Evolutionary conservation across 2,797 vertebrate genomes (phyloP).

Genomic region (Taeniopygia guttata): DNA sequence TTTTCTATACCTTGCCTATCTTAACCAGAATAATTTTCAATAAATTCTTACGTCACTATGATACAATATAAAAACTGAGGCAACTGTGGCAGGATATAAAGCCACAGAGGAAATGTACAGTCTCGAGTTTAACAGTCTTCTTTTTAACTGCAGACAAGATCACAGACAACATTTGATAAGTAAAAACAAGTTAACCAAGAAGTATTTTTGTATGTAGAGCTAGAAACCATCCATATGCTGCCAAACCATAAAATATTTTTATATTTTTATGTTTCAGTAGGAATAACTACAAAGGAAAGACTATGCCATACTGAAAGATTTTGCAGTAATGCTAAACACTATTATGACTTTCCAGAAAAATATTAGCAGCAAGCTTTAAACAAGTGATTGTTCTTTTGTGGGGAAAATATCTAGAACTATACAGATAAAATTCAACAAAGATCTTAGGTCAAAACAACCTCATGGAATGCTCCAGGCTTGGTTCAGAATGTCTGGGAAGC

Average conservation of each 20-base stretch:
- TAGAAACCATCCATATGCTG: neutral
- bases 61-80: neutral
- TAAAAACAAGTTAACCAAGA: neutral
- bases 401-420: neutral
- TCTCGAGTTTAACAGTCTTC: neutral
- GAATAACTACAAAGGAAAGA: neutral
- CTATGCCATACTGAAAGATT: neutral
- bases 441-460: neutral
- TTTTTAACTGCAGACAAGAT: neutral
- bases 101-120: neutral
- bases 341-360: neutral
- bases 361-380: neutral
- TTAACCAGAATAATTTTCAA: neutral
- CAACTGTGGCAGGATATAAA: neutral
- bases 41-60: neutral
- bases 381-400: neutral
- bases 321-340: neutral
- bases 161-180: neutral
- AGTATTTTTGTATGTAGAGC: neutral
- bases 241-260: neutral
- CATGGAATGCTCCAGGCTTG: rapidly evolving
- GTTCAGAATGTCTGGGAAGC: neutral
- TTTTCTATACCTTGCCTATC: neutral
- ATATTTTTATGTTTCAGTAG: neutral
- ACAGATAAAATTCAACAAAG: neutral